A percentile compares a stretch with the other conserved stretches of the same genome.
Conservation (phyloP, 2,888 invertebrate genomes). For the Sericinus montela region DNA sequence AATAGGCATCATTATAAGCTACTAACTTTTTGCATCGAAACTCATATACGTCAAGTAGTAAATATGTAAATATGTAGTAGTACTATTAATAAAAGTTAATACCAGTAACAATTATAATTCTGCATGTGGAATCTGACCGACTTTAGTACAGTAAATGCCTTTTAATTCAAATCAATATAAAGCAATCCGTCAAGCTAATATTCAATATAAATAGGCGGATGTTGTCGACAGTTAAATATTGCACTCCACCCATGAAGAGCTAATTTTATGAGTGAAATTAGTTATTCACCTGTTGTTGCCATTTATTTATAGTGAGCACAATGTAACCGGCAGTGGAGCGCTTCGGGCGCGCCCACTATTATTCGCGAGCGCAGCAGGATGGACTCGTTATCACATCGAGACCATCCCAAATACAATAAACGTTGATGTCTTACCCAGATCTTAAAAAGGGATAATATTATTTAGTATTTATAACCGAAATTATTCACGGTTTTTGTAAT, state of each 20-base stretch:
- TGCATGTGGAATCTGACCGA: conserved; percentile 12
- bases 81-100: no score
- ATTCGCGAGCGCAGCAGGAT: conserved; percentile 61
- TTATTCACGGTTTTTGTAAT: conserved; percentile 37
- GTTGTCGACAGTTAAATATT: conserved; percentile 68
- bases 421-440: no score
- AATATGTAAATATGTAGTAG: no score
- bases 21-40: not conserved
- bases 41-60: not conserved
- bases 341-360: conserved; percentile 62
- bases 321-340: conserved; percentile 57
- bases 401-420: conserved; percentile 22
- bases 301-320: conserved; percentile 72
- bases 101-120: conserved; percentile 1
- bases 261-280: conserved; percentile 78
- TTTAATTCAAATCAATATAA: conserved; percentile 32
- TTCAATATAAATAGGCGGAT: conserved; percentile 61
- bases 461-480: conserved; percentile 18
- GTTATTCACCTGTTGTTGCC: conserved; percentile 78
- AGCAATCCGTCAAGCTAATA: conserved; percentile 48
- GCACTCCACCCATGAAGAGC: conserved; percentile 73
- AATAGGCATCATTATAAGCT: conserved; percentile 25
- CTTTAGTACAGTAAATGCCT: conserved; percentile 11
- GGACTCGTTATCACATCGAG: conserved; percentile 38
- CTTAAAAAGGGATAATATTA: conserved; percentile 27